Percentiles rank a stretch among this genome's conserved stretches.
Conservation (phyloP, 2,888 invertebrate genomes). For the Pecten maximus region DNA sequence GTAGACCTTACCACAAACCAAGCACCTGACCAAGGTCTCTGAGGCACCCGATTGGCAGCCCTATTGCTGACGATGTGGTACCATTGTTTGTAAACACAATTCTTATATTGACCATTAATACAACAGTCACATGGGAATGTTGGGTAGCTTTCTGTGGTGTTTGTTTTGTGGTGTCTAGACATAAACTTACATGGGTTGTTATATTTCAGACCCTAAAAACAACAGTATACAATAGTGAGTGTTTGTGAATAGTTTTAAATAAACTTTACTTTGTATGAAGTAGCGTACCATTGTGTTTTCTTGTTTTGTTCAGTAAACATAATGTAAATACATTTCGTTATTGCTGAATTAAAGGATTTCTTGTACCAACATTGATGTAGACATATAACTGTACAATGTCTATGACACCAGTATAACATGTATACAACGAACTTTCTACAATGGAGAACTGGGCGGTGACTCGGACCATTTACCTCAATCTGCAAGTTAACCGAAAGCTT, state of each 20-base stretch:
- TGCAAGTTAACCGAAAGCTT: too few relatives aligned
- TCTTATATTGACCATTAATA: background rate
- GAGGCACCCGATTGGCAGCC: background rate
- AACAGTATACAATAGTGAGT: background rate
- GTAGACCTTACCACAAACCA: too few relatives aligned
- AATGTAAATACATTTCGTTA: background rate
- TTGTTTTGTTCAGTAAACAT: background rate
- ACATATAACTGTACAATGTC: background rate
- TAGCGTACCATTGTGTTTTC: background rate
- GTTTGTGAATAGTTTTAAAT: background rate
- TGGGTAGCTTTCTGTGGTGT: background rate
- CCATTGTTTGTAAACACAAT: background rate
- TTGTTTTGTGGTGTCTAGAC: background rate
- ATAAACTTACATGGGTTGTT: background rate
- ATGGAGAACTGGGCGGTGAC: too few relatives aligned
- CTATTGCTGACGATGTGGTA: background rate
- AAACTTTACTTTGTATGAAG: background rate
- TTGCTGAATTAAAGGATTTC: background rate
- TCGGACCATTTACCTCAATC: too few relatives aligned
- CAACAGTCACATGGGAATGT: background rate
- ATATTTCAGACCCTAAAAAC: background rate
- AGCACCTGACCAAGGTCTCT: constrained; percentile 13
- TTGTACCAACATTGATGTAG: background rate
- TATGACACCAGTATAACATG: background rate
- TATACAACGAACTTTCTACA: too few relatives aligned